Conservation (phyloP, 2,888 invertebrate genomes). For the Hirtodrosophila confusa region DNA sequence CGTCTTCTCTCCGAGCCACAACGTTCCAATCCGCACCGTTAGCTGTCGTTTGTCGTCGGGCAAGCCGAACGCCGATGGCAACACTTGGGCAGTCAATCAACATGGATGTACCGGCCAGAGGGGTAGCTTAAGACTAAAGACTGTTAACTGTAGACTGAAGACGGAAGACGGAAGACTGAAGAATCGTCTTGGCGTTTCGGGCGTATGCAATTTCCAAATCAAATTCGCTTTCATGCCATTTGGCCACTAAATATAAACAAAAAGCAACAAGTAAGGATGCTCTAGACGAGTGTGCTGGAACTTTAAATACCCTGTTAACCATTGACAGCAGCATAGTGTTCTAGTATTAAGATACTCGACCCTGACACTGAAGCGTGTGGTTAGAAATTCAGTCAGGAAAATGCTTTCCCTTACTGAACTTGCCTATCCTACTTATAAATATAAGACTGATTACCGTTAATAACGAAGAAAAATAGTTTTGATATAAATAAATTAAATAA, state of each 20-base stretch:
- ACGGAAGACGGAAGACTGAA: slow-evolving; percentile 5
- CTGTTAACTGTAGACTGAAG: background rate
- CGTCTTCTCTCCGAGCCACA: slow-evolving; percentile 15
- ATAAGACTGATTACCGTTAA: too few relatives aligned
- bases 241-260: slow-evolving; percentile 39
- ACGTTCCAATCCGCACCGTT: slow-evolving; percentile 51
- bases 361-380: too few relatives aligned
- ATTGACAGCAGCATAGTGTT: too few relatives aligned
- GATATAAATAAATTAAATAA: too few relatives aligned
- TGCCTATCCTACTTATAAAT: too few relatives aligned
- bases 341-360: too few relatives aligned
- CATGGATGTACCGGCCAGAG: slow-evolving; percentile 19
- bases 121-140: slow-evolving; percentile 1
- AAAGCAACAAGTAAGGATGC: slow-evolving; percentile 1
- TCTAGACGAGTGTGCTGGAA: background rate
- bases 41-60: slow-evolving; percentile 57
- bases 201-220: slow-evolving; percentile 62
- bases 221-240: slow-evolving; percentile 78
- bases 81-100: slow-evolving; percentile 60
- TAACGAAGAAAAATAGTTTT: too few relatives aligned
- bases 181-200: slow-evolving; percentile 24
- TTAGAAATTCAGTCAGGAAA: too few relatives aligned
- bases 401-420: too few relatives aligned
- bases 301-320: background rate
- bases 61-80: slow-evolving; percentile 41